Conservation (phyloP, 2,888 invertebrate species). For the Argyresthia albistria region DNA sequence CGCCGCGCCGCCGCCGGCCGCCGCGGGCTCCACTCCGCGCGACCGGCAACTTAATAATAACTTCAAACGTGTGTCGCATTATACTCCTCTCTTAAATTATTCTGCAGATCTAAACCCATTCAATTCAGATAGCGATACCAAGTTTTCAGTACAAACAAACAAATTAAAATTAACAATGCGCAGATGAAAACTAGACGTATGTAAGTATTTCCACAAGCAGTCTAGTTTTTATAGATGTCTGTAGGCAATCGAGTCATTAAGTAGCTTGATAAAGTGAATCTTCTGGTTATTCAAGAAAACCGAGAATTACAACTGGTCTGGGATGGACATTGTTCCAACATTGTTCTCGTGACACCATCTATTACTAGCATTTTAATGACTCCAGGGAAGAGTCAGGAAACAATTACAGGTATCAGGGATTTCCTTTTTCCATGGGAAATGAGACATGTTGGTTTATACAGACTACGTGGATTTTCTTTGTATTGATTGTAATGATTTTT, state of each 20-base stretch:
- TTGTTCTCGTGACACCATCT: conserved; percentile 22
- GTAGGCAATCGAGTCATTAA: not conserved
- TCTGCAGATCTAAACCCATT: conserved; percentile 53
- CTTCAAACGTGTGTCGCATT: conserved; percentile 64
- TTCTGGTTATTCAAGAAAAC: conserved; percentile 53
- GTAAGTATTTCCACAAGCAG: not conserved
- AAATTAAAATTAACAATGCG: conserved; percentile 14
- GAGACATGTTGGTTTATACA: not conserved
- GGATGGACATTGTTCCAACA: conserved; percentile 31
- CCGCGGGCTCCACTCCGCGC: conserved; percentile 18
- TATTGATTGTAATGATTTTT: conserved; percentile 38
- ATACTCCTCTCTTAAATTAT: conserved; percentile 52
- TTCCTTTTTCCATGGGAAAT: conserved; percentile 56
- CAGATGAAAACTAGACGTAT: no score
- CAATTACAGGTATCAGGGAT: conserved; percentile 45
- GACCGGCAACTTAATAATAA: conserved; percentile 49
- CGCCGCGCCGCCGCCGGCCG: conserved; percentile 13
- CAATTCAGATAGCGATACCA: conserved; percentile 44
- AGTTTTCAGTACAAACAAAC: conserved; percentile 32
- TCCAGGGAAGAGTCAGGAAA: conserved; percentile 49
- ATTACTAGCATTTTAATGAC: conserved; percentile 24
- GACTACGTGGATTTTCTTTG: conserved; percentile 29
- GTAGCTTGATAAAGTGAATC: conserved; percentile 36
- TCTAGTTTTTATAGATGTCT: not conserved
- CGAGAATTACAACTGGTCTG: conserved; percentile 27